Percentiles rank a stretch among this genome's conserved stretches.
phyloP scores from a whole-genome alignment of 2,888 invertebrate genomes.

The Mellilla xanthometata region DNA sequence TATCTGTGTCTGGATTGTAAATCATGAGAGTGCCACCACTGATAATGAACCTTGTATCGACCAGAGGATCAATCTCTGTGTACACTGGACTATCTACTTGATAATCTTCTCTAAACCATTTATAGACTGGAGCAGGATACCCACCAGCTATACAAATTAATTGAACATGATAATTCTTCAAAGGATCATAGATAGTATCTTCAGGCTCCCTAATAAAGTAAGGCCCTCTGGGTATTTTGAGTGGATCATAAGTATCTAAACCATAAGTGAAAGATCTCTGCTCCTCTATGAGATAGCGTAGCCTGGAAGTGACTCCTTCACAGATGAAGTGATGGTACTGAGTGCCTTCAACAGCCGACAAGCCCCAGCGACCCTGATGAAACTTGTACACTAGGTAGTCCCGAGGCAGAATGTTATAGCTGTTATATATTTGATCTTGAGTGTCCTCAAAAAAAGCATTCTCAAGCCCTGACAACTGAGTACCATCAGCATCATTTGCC shows the following conservation, averaged over 20 bases:
- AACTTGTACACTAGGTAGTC: conserved; percentile 92
- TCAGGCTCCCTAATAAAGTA: conserved; percentile 93
- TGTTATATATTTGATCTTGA: conserved; percentile 54
- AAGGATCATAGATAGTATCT: conserved; percentile 92
- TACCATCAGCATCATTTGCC: conserved; percentile 92
- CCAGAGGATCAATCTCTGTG: conserved; percentile 89
- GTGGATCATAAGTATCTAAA: conserved; percentile 89
- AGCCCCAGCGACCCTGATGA: conserved; percentile 91
- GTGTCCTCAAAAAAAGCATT: conserved; percentile 90
- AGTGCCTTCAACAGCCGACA: conserved; percentile 90
- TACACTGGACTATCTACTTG: conserved; percentile 89
- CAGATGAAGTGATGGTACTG: conserved; percentile 93
- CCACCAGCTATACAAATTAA: conserved; percentile 93
- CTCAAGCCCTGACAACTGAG: conserved; percentile 89
- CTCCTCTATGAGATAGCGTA: conserved; percentile 88
- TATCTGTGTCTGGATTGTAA: conserved; percentile 89
- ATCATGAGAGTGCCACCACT: conserved; percentile 97
- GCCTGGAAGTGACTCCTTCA: conserved; percentile 89
- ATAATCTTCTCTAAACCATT: conserved; percentile 95
- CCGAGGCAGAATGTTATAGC: conserved; percentile 79
- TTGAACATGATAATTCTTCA: conserved; percentile 89
- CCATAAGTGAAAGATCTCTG: conserved; percentile 94
- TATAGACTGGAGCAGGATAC: conserved; percentile 94
- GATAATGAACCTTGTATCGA: conserved; percentile 89
- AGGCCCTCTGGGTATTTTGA: conserved; percentile 93